Conservation (phyloP, 2,888 invertebrate genomes). For the Synanthedon formicaeformis region DNA sequence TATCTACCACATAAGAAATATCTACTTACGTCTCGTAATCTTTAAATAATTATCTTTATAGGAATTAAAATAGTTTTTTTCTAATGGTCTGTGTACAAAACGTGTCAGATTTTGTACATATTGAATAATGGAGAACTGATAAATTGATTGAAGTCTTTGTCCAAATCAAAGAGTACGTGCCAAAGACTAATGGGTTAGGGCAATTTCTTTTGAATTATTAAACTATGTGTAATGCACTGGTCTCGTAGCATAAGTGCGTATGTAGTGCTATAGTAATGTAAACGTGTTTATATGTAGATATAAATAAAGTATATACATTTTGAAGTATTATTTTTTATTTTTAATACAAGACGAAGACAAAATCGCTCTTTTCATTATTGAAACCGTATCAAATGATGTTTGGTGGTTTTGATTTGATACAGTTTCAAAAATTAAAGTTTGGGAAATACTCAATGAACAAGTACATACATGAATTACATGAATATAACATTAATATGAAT, state of each 20-base stretch:
- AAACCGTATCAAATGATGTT: too few relatives aligned
- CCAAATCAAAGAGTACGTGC: constrained; percentile 66
- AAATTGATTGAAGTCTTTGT: constrained; percentile 60
- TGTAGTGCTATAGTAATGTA: constrained; percentile 58
- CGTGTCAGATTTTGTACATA: constrained; percentile 23
- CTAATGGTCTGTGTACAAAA: constrained; percentile 8
- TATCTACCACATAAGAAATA: neutral
- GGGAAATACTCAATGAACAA: too few relatives aligned
- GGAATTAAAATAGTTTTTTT: neutral
- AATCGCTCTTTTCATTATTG: too few relatives aligned
- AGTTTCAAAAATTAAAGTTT: too few relatives aligned
- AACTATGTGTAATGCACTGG: constrained; percentile 57
- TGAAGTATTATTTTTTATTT: constrained; percentile 12
- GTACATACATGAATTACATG: too few relatives aligned
- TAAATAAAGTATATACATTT: constrained; percentile 58
- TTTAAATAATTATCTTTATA: neutral
- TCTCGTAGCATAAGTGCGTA: constrained; percentile 53
- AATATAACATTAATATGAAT: too few relatives aligned
- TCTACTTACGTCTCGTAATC: neutral
- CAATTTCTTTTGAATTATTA: constrained; percentile 35
- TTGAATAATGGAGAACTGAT: constrained; percentile 44
- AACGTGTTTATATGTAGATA: constrained; percentile 69
- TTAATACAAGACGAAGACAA: neutral
- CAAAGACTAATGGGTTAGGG: constrained; percentile 61
- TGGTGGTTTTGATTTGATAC: too few relatives aligned